phyloP scores from a whole-genome alignment of 2,113 vertebrate genomes.

The Xenopus borealis region DNA sequence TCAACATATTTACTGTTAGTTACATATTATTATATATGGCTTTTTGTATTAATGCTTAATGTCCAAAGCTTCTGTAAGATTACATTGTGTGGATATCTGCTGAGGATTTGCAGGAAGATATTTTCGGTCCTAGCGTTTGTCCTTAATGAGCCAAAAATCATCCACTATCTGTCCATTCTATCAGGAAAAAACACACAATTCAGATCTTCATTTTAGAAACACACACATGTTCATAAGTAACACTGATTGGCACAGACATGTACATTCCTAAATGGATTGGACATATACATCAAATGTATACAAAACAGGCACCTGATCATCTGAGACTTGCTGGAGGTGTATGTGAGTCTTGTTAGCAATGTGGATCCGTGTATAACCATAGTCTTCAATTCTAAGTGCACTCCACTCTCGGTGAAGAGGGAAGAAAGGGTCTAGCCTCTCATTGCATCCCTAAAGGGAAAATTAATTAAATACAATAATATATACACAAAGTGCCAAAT shows the following conservation, averaged over 20 bases:
- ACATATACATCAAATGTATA: neutral
- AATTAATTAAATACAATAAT: too few species aligned
- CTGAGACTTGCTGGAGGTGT: slow-evolving; percentile 84
- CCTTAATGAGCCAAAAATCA: slow-evolving; percentile 76
- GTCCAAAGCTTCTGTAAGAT: too few species aligned
- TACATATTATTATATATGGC: too few species aligned
- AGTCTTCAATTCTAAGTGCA: slow-evolving; percentile 75
- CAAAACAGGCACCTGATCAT: slow-evolving; percentile 73
- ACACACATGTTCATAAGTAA: neutral
- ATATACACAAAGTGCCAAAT: too few species aligned
- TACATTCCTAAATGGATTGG: neutral
- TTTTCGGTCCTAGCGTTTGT: slow-evolving; percentile 53
- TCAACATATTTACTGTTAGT: too few species aligned
- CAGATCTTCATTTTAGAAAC: too few species aligned
- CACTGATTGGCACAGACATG: neutral
- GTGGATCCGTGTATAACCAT: slow-evolving; percentile 77
- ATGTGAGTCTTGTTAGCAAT: slow-evolving; percentile 75
- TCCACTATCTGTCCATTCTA: slow-evolving; percentile 83
- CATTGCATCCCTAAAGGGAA: slow-evolving; percentile 73
- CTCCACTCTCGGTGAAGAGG: slow-evolving; percentile 77
- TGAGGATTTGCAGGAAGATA: too few species aligned
- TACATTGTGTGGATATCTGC: too few species aligned
- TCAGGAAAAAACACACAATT: too few species aligned
- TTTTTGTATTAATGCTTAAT: too few species aligned
- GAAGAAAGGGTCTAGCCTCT: slow-evolving; percentile 73